phyloP scores from a whole-genome alignment of 2,113 vertebrate species.

The Verasper variegatus region DNA sequence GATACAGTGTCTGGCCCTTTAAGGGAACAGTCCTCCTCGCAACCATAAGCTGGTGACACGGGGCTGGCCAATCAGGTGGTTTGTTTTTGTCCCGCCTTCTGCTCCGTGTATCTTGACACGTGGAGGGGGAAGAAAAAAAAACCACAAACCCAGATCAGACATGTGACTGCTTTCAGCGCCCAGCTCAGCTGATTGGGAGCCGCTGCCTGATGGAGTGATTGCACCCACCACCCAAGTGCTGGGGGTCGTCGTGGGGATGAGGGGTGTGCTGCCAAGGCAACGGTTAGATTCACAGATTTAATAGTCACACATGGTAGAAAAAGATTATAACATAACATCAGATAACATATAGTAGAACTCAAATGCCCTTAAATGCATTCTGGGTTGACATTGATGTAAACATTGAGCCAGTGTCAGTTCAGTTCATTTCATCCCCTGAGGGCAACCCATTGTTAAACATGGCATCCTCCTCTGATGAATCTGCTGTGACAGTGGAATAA shows the following conservation, averaged over 20 bases:
- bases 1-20: slow-evolving; percentile 60
- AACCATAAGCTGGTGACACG: slow-evolving; percentile 69
- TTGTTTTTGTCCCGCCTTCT: slow-evolving; percentile 80
- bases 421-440: slow-evolving; percentile 37
- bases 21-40: slow-evolving; percentile 60
- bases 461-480: slow-evolving; percentile 65
- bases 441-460: slow-evolving; percentile 31
- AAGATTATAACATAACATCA: background rate
- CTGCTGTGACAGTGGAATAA: slow-evolving; percentile 61
- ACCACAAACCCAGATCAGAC: slow-evolving; percentile 66
- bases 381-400: slow-evolving; percentile 20
- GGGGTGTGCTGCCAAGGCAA: slow-evolving; percentile 51
- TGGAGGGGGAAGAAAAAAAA: slow-evolving; percentile 77
- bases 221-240: slow-evolving; percentile 51
- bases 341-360: background rate
- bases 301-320: slow-evolving; percentile 7
- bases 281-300: slow-evolving; percentile 28
- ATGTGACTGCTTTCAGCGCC: slow-evolving; percentile 70
- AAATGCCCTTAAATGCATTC: slow-evolving; percentile 21
- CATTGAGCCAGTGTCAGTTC: slow-evolving; percentile 51
- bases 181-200: slow-evolving; percentile 78
- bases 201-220: slow-evolving; percentile 21
- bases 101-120: slow-evolving; percentile 71
- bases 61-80: slow-evolving; percentile 64
- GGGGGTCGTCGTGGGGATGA: slow-evolving; percentile 26